Base-by-base conservation (phyloP, 2,888 invertebrate genomes). In the Drosophila prolongata region DNA sequence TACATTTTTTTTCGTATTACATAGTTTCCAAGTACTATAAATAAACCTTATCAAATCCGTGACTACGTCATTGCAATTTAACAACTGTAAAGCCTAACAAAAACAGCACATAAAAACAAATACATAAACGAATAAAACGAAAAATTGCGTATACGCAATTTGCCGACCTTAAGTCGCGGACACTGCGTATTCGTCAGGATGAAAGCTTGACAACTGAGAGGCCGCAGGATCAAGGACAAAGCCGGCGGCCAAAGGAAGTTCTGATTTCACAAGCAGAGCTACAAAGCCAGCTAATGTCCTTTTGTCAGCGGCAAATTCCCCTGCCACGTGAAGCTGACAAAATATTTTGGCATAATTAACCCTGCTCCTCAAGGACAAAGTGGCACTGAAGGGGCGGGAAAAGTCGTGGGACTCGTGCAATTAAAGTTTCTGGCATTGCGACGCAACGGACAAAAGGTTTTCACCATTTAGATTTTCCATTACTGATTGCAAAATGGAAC, bases 331-430 rank as follows among this genome's bases (percentile, higher is more conserved):
- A 82, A 79, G 68, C 77, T 76, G 68, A 76, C 70, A 82, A 79
- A 79, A 80, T 79, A 77, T 77, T 79, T 72, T 66, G 66, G 52
- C 76, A 83, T 83, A 86, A 87, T 84, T 83, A 86, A 79, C 53
- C 71, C 38, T 19, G 6, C 44, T 13, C 16, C 60, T 16, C 24
- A 24, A 60, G 16, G 47, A 34, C 34, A 10, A 40, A 24, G 24
- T 8, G 44, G 19, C n/a, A n/a, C 13, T 10, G 1, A 30, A 34
- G 13, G 1, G 14, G 30, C 1, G 14, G 16, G 38, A n/a, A 11
- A 34, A n/a, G 16, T n/a, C 8, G 62, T 62, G 62, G 62, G 35
- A 35, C 34, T 27, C 30, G 85, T 66, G 76, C 77, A 85, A 86
- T 85, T 85, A 80, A 85, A 85, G 76, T 82, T 84, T 67, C 68